phyloP scores from a whole-genome alignment of 2,797 vertebrate genomes.

The Darevskia nairensis region DNA sequence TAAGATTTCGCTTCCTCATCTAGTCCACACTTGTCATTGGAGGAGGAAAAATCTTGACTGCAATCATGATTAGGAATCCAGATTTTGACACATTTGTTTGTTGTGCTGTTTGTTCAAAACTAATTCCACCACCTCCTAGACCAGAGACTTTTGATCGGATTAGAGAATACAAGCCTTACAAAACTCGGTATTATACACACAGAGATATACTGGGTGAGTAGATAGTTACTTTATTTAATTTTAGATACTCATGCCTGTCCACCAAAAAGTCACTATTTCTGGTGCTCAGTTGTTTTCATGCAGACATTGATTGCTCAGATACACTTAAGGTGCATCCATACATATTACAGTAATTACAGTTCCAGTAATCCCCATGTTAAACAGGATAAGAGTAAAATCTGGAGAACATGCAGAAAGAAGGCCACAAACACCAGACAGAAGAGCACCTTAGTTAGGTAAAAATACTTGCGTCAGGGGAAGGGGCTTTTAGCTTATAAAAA shows the following conservation, averaged over 20 bases:
- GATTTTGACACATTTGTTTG: constrained; percentile 72
- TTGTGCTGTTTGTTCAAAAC: constrained; percentile 73
- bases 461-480: not conserved
- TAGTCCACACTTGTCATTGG: constrained; percentile 6
- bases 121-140: constrained; percentile 64
- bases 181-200: constrained; percentile 72
- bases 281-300: not conserved
- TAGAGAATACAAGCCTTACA: constrained; percentile 71
- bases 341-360: not conserved
- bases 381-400: not conserved
- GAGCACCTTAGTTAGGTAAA: not conserved
- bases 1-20: constrained; percentile 8
- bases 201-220: constrained; percentile 68
- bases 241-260: not conserved
- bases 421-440: not conserved
- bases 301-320: not conserved
- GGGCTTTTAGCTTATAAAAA: not conserved
- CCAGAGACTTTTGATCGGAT: constrained; percentile 60
- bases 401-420: not conserved
- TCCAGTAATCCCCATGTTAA: not conserved
- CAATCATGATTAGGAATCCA: constrained; percentile 68
- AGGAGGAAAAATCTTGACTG: constrained; percentile 26
- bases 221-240: constrained; percentile 41
- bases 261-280: not conserved
- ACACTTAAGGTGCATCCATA: not conserved